Evolutionary conservation across 2,113 vertebrate species (phyloP).

Genomic region (Stegostoma tigrinum): DNA sequence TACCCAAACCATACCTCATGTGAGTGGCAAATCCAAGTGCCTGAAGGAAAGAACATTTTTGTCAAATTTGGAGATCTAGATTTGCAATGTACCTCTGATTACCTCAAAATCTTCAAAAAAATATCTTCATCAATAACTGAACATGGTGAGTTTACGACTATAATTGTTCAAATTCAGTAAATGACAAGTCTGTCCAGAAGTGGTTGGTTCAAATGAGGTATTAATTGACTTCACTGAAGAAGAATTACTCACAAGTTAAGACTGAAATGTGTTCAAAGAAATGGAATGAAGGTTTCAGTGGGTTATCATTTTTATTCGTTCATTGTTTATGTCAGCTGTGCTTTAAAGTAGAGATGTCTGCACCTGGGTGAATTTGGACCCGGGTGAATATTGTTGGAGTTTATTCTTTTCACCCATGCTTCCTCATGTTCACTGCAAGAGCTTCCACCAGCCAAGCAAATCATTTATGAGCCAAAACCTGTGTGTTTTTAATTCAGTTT

Average conservation of each 20-base stretch:
- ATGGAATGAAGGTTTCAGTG: not conserved
- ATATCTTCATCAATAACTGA: slow-evolving; percentile 43
- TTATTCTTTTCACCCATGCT: not conserved
- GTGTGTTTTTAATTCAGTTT: not conserved
- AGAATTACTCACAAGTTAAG: not conserved
- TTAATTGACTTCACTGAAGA: not conserved
- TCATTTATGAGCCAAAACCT: not conserved
- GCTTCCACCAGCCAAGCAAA: not conserved
- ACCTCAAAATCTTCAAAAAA: slow-evolving; percentile 60
- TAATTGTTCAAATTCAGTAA: not conserved
- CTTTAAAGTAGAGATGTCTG: not conserved
- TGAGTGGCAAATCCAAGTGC: slow-evolving; percentile 64
- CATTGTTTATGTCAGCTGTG: not conserved
- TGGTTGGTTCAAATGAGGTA: not conserved
- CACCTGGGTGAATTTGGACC: not conserved
- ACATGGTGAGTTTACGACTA: slow-evolving; percentile 50
- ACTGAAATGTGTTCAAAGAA: not conserved
- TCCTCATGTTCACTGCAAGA: not conserved
- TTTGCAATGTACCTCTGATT: slow-evolving; percentile 64
- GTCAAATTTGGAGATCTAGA: slow-evolving; percentile 72
- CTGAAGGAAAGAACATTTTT: slow-evolving; percentile 60
- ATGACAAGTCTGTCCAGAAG: not conserved
- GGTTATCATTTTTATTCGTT: not conserved
- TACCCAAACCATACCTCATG: slow-evolving; percentile 73
- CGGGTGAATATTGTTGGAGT: not conserved